Evolutionary conservation across 2,888 invertebrate species (phyloP).

Genomic region (Dioctria rufipes): DNA sequence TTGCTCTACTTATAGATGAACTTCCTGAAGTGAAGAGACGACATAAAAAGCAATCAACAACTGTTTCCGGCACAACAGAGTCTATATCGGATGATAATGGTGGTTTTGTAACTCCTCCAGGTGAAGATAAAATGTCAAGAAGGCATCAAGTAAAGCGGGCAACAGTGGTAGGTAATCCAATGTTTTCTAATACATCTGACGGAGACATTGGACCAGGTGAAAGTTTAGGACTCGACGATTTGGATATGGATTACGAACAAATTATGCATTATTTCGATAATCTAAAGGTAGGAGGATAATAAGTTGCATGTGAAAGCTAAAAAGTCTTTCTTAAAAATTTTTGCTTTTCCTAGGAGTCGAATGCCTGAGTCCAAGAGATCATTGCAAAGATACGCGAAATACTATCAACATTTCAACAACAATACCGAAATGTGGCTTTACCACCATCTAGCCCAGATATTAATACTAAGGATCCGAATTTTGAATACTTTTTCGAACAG

Average conservation of each 20-base stretch:
- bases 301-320: slow-evolving; percentile 60
- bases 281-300: slow-evolving; percentile 81
- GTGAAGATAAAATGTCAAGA: slow-evolving; percentile 60
- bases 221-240: slow-evolving; percentile 83
- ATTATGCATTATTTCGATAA: slow-evolving; percentile 99
- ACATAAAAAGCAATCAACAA: slow-evolving; percentile 60
- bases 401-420: slow-evolving; percentile 79
- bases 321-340: slow-evolving; percentile 67
- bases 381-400: slow-evolving; percentile 87
- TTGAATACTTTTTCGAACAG: slow-evolving; percentile 77
- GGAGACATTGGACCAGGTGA: slow-evolving; percentile 74
- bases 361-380: slow-evolving; percentile 92
- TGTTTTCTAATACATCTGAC: slow-evolving; percentile 79
- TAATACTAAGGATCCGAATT: slow-evolving; percentile 73
- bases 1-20: slow-evolving; percentile 59
- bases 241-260: slow-evolving; percentile 97
- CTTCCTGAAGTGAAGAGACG: slow-evolving; percentile 61
- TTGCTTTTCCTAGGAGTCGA: slow-evolving; percentile 82
- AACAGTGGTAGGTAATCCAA: slow-evolving; percentile 90
- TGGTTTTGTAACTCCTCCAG: slow-evolving; percentile 63
- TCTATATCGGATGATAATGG: slow-evolving; percentile 64
- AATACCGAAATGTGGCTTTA: slow-evolving; percentile 73
- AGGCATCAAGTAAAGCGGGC: slow-evolving; percentile 80
- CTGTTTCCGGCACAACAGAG: slow-evolving; percentile 59
- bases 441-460: slow-evolving; percentile 67